Percentiles rank a stretch among this genome's conserved stretches.
Evolutionary conservation across 2,888 invertebrate genomes (phyloP).

Genomic region (Alentia gelatinosa): DNA sequence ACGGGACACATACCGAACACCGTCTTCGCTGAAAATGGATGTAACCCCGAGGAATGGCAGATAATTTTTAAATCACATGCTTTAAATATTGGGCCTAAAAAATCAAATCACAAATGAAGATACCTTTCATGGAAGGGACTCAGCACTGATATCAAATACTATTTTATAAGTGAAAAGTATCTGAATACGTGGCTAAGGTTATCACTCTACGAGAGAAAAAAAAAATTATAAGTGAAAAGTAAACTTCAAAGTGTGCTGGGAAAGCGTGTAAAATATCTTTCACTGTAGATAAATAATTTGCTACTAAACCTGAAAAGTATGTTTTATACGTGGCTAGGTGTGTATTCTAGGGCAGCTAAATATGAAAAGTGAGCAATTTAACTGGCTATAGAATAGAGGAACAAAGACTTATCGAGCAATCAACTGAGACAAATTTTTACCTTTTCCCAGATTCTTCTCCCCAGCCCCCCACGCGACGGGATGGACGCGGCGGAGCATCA

Average conservation of each 20-base stretch:
- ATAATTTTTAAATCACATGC: neutral
- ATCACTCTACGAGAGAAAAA: neutral
- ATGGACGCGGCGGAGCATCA: constrained; percentile 44
- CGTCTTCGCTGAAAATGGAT: neutral
- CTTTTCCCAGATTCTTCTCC: constrained; percentile 53
- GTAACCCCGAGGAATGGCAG: neutral
- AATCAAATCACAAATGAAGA: neutral
- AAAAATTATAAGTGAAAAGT: neutral
- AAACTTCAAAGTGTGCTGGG: neutral
- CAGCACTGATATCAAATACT: neutral
- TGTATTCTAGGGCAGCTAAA: too few species aligned
- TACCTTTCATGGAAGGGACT: neutral
- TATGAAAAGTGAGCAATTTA: too few species aligned
- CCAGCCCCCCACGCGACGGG: constrained; percentile 55
- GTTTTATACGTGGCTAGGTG: too few species aligned
- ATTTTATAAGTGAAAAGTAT: too few species aligned
- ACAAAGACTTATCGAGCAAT: too few species aligned
- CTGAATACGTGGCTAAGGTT: too few species aligned
- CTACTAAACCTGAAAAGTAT: too few species aligned
- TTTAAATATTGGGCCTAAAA: too few species aligned
- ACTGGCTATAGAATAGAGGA: too few species aligned
- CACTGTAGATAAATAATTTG: too few species aligned
- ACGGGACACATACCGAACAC: neutral
- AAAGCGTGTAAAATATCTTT: too few species aligned
- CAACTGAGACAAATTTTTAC: too few species aligned